Percentiles rank a stretch among this genome's conserved stretches.
Evolutionary conservation across 1,140 invertebrate species (phyloP).

Genomic region (Ladona fulva): DNA sequence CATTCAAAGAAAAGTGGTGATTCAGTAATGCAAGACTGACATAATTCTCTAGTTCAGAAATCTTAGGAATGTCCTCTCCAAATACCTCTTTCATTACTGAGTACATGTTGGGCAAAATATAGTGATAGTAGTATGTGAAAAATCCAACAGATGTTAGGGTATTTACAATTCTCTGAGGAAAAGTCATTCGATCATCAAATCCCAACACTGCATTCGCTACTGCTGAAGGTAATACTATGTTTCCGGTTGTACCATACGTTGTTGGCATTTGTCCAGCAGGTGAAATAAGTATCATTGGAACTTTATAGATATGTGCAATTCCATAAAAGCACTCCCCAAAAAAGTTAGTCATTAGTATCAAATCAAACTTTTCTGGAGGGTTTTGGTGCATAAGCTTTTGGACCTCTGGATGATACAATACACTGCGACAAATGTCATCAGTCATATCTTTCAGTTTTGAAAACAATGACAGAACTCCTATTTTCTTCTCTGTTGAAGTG

Average conservation of each 20-base stretch:
- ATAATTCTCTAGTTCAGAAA: conserved; percentile 25
- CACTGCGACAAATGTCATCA: conserved; percentile 39
- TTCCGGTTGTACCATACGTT: background rate
- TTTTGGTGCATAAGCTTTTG: conserved; percentile 36
- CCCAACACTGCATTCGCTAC: conserved; percentile 13
- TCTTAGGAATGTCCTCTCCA: conserved; percentile 16
- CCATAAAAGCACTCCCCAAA: conserved; percentile 54
- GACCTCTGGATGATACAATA: conserved; percentile 41
- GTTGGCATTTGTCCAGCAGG: background rate
- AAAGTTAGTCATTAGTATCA: conserved; percentile 54
- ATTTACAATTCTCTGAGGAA: background rate
- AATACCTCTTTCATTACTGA: conserved; percentile 16
- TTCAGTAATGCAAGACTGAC: conserved; percentile 23
- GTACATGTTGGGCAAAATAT: background rate
- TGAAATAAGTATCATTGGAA: background rate
- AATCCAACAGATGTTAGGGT: background rate
- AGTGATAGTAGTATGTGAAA: background rate
- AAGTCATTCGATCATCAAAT: conserved; percentile 16
- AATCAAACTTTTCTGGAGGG: conserved; percentile 46
- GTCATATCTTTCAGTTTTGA: background rate
- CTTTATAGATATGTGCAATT: conserved; percentile 29
- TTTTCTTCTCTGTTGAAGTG: conserved; percentile 27
- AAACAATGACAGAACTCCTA: conserved; percentile 18
- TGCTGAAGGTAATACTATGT: conserved; percentile 8
- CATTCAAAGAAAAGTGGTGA: conserved; percentile 25